Conservation (phyloP, 2,888 invertebrate genomes). For the Willowsia nigromaculata region DNA sequence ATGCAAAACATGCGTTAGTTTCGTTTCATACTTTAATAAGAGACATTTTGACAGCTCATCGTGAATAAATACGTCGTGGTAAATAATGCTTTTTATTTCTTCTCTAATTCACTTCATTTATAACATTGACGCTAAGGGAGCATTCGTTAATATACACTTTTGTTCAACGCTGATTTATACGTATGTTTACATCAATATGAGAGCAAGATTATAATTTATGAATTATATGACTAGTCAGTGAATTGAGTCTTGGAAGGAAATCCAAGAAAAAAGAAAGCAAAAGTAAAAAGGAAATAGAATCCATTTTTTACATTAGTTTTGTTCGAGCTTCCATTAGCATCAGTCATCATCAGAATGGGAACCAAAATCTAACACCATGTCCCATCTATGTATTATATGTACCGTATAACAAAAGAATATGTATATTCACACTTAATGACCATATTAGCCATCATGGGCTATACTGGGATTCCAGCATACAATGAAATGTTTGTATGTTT, state of each 20-base stretch:
- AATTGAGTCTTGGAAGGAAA: constrained; percentile 10
- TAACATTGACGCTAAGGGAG: background rate
- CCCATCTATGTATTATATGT: background rate
- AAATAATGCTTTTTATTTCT: constrained; percentile 24
- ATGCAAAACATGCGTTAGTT: constrained; percentile 58
- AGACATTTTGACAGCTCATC: constrained; percentile 57
- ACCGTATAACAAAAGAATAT: background rate
- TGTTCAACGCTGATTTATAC: background rate
- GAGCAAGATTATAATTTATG: background rate
- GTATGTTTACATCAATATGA: background rate
- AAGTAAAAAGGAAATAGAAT: constrained; percentile 15
- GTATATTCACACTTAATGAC: background rate
- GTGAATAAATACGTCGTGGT: background rate
- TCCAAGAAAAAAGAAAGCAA: constrained; percentile 36
- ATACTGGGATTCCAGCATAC: too few species aligned
- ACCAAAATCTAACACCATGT: background rate
- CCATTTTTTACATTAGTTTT: constrained; percentile 63
- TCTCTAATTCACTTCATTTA: constrained; percentile 14
- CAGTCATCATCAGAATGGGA: constrained; percentile 52
- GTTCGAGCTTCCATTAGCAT: constrained; percentile 64
- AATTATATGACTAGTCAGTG: constrained; percentile 12
- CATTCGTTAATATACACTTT: background rate
- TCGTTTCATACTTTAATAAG: constrained; percentile 38
- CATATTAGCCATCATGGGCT: too few species aligned
- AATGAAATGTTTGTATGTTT: too few species aligned